phyloP scores from a whole-genome alignment of 2,113 vertebrate species.

The Halichoeres trimaculatus region DNA sequence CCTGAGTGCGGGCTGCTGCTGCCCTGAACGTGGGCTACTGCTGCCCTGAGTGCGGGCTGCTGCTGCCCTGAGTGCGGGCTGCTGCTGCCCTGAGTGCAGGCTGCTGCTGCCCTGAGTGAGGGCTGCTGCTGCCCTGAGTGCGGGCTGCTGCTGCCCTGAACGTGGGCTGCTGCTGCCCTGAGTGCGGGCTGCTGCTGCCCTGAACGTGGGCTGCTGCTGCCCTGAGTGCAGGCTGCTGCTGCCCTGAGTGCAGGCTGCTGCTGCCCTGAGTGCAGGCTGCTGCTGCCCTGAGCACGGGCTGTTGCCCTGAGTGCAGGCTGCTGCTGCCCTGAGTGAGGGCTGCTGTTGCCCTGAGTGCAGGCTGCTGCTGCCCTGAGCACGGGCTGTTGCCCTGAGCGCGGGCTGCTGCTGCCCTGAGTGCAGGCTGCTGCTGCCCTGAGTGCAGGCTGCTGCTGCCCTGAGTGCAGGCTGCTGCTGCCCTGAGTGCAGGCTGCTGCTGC shows the following conservation, averaged over 20 bases:
- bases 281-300: no score
- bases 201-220: constrained; percentile 30
- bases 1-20: background rate
- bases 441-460: constrained; percentile 34
- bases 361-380: constrained; percentile 47
- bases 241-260: constrained; percentile 25
- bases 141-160: background rate
- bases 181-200: background rate
- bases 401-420: constrained; percentile 45
- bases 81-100: constrained; percentile 35
- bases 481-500: constrained; percentile 32
- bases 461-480: background rate
- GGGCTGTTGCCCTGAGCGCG: background rate
- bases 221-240: background rate
- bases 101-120: background rate
- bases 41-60: constrained; percentile 14
- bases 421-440: background rate
- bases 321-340: constrained; percentile 35
- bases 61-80: constrained; percentile 6
- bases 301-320: constrained; percentile 7
- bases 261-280: no score
- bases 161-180: constrained; percentile 33
- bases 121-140: constrained; percentile 45
- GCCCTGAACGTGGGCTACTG: constrained; percentile 22
- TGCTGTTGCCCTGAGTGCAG: background rate